Base-by-base conservation (phyloP, 2,888 invertebrate species). In the Eristalis arbustorum region DNA sequence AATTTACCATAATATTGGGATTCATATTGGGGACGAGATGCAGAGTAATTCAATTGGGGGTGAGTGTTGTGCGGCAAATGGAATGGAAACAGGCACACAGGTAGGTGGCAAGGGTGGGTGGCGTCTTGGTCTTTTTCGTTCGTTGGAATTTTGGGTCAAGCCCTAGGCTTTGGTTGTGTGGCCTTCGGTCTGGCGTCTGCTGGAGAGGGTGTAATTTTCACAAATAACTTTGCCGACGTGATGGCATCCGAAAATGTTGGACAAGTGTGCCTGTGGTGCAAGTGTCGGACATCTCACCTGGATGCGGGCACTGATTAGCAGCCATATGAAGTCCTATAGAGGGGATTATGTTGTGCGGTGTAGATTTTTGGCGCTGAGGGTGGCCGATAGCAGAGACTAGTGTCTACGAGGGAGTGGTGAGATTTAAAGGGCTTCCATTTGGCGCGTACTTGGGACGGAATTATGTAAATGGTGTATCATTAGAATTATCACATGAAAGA, bases 1-100 rank as follows among this genome's bases (percentile, higher is more conserved):
- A 84, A 81, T 84, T 76, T 81, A 28, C n/a, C 23, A 61, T 64
- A 68, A 69, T 69, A 64, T 71, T 75, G 31, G 56, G 31, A 34
- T 66, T 37, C 40, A 22, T 31, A 61, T 57, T 68, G 40, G 34
- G 62, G 49, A 49, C 64, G 61, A 31, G 31, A 66, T 63, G 62
- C 42, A 31, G 67, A 63, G 64, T 81, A 81, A 81, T 81, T 81
- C 66, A 84, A 84, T 80, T 81, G 67, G 37, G 31, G 31, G 56
- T 67, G 34, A 40, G 56, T 13, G 14, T 49, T 72, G 56, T 66
- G 18, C 61, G 64, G 28, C 56, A 75, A 84, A 81, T 84, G 72
- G 72, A 84, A 72, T 84, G 81, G 81, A 80, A 31, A 66, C 40
- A 37, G 18, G 69, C 68, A 72, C 49, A 59, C 68, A 56, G 2